Percentiles rank a stretch among this genome's conserved stretches.
Conservation (phyloP, 2,113 vertebrate genomes). For the Pangasianodon hypophthalmus region DNA sequence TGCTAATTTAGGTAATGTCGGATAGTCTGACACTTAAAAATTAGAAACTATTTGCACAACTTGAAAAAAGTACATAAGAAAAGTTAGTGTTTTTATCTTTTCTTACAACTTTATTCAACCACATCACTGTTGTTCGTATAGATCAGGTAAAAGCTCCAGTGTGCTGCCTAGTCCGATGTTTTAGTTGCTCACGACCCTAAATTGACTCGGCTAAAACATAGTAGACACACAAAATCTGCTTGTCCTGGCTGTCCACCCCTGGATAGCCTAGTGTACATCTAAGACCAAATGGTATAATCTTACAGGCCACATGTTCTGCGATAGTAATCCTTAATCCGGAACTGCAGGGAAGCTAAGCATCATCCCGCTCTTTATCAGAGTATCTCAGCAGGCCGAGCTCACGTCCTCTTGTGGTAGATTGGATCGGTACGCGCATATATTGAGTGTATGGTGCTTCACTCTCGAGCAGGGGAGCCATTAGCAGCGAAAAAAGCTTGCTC, state of each 20-base stretch:
- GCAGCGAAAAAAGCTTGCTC: constrained; percentile 33
- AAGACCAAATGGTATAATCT: background rate
- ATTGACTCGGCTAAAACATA: background rate
- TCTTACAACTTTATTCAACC: background rate
- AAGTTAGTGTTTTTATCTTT: background rate
- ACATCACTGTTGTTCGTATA: background rate
- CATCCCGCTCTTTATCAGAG: constrained; percentile 3
- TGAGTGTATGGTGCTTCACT: background rate
- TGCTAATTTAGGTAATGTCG: background rate
- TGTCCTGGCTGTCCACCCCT: background rate
- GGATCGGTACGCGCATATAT: background rate
- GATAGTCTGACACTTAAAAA: background rate
- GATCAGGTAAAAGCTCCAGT: background rate
- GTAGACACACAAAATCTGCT: background rate
- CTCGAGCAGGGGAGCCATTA: constrained; percentile 39
- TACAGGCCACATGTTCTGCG: background rate
- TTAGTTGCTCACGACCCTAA: background rate
- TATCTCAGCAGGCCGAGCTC: constrained; percentile 9
- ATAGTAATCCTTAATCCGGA: constrained; percentile 1
- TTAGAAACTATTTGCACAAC: background rate
- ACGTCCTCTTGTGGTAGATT: constrained; percentile 1
- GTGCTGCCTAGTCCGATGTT: background rate
- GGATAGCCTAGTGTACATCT: background rate
- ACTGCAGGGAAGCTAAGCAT: background rate
- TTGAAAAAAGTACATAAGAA: background rate